phyloP scores from a whole-genome alignment of 2,888 invertebrate genomes.

The Yponomeuta malinellus region DNA sequence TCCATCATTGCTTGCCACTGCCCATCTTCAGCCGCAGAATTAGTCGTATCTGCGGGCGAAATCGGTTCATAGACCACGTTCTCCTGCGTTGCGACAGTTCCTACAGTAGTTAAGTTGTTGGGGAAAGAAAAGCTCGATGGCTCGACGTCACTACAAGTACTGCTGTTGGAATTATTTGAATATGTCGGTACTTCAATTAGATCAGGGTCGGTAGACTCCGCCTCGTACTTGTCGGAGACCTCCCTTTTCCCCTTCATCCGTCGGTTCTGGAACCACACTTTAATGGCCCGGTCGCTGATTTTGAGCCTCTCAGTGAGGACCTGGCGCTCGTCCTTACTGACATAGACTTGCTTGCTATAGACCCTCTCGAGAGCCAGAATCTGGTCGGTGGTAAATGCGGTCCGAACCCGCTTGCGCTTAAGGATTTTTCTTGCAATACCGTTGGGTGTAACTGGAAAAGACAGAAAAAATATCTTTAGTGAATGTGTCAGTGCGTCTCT shows the following conservation, averaged over 20 bases:
- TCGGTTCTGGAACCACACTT: conserved; percentile 86
- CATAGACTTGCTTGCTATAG: conserved; percentile 79
- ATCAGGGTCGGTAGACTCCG: conserved; percentile 6
- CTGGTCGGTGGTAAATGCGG: conserved; percentile 84
- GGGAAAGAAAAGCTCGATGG: conserved; percentile 33
- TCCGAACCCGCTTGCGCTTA: conserved; percentile 79
- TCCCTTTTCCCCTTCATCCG: conserved; percentile 76
- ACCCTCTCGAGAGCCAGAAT: conserved; percentile 82
- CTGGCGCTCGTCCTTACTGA: conserved; percentile 81
- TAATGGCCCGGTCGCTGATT: conserved; percentile 81
- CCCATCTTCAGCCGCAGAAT: conserved; percentile 14
- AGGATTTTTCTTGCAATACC: conserved; percentile 30
- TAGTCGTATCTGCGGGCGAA: conserved; percentile 12
- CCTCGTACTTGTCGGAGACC: conserved; percentile 16
- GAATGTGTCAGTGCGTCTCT: not conserved
- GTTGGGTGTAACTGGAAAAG: conserved; percentile 27
- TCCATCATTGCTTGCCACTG: conserved; percentile 20
- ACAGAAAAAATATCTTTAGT: conserved; percentile 5
- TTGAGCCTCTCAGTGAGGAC: conserved; percentile 76
- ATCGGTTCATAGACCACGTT: conserved; percentile 17
- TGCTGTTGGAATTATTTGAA: conserved; percentile 21
- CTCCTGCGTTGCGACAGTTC: not conserved
- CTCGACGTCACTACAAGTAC: not conserved
- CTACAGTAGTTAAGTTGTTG: conserved; percentile 26
- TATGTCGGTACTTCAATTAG: conserved; percentile 11